phyloP scores from a whole-genome alignment of 2,113 vertebrate genomes.

The Marmota monax region DNA sequence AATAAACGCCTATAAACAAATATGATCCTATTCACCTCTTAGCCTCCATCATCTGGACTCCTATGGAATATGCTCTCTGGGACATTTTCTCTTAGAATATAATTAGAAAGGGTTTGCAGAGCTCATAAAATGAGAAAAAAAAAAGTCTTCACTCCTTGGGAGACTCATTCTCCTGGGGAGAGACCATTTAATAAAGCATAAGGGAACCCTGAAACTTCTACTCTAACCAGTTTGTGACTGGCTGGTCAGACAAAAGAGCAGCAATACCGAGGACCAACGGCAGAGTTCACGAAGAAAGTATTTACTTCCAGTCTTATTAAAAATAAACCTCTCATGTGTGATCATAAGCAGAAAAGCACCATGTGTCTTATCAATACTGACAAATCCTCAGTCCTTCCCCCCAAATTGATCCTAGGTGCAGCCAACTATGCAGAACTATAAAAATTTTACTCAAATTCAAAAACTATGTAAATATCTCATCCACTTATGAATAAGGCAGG shows the following conservation, averaged over 20 bases:
- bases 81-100: slow-evolving; percentile 55
- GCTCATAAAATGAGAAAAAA: slow-evolving; percentile 33
- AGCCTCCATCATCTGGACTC: background rate
- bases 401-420: background rate
- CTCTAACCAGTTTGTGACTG: background rate
- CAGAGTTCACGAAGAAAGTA: background rate
- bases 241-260: background rate
- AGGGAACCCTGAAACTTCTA: background rate
- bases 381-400: background rate
- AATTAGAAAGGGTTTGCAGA: slow-evolving; percentile 62
- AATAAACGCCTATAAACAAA: slow-evolving; percentile 40
- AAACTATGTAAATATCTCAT: slow-evolving; percentile 28
- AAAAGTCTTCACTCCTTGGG: background rate
- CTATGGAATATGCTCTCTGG: background rate
- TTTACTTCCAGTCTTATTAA: background rate
- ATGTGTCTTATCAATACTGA: background rate
- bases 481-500: slow-evolving; percentile 1
- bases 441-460: slow-evolving; percentile 31
- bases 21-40: background rate
- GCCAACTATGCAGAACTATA: background rate
- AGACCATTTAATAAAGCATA: slow-evolving; percentile 30
- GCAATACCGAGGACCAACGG: background rate
- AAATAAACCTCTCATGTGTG: background rate
- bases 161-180: background rate
- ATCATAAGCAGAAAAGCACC: background rate